Evolutionary conservation across 2,113 vertebrate species (phyloP).

Genomic region (Euleptes europaea): DNA sequence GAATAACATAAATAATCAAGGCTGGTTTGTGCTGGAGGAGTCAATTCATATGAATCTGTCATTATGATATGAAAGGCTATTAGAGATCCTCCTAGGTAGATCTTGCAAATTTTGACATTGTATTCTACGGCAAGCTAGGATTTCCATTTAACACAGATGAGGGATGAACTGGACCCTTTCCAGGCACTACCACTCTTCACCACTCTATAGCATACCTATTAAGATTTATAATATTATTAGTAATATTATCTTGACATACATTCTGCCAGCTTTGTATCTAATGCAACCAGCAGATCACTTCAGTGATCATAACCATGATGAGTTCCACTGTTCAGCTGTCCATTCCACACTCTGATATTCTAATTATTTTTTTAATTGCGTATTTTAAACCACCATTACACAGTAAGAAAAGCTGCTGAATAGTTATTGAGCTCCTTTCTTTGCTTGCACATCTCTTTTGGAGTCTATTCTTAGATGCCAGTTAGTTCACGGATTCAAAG

Average conservation of each 20-base stretch:
- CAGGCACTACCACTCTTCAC: slow-evolving; percentile 29
- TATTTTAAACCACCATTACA: slow-evolving; percentile 26
- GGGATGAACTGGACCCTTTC: not conserved
- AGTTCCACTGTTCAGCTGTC: not conserved
- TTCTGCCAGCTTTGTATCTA: slow-evolving; percentile 49
- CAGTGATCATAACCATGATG: slow-evolving; percentile 6
- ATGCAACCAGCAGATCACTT: slow-evolving; percentile 39
- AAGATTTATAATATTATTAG: not conserved
- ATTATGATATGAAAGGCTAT: too few species aligned
- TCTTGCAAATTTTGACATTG: not conserved
- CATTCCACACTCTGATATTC: not conserved
- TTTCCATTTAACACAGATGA: not conserved
- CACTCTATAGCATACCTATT: not conserved
- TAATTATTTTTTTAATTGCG: not conserved
- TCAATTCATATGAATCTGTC: too few species aligned
- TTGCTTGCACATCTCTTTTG: slow-evolving; percentile 16
- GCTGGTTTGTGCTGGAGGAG: too few species aligned
- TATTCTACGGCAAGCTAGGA: not conserved
- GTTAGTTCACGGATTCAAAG: slow-evolving; percentile 46
- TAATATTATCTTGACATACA: slow-evolving; percentile 4
- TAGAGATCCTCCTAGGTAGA: not conserved
- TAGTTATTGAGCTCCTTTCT: slow-evolving; percentile 16
- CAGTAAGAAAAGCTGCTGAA: slow-evolving; percentile 28
- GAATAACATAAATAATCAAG: too few species aligned
- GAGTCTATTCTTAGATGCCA: slow-evolving; percentile 54